Percentiles rank a stretch among this genome's conserved stretches.
Conservation (phyloP, 2,888 invertebrate species). For the Calameuta idolon region DNA sequence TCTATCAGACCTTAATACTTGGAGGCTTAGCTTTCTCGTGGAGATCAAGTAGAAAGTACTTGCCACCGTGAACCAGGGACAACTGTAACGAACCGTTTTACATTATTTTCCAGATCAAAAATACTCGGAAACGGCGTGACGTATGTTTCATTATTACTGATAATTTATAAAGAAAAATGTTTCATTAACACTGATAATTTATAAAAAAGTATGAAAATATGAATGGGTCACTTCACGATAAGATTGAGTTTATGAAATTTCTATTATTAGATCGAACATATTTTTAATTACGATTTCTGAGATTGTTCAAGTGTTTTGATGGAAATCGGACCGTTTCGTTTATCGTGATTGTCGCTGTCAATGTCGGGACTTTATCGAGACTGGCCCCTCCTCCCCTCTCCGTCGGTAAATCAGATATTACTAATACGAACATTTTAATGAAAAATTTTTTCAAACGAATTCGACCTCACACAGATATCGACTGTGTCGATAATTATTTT, state of each 20-base stretch:
- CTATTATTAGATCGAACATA: not conserved
- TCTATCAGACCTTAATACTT: not conserved
- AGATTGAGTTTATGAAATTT: not conserved
- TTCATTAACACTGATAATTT: not conserved
- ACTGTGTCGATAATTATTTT: not conserved
- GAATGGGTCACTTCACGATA: not conserved
- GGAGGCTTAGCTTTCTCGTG: not conserved
- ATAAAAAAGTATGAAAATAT: not conserved
- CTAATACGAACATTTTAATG: not conserved
- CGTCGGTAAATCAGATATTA: not conserved
- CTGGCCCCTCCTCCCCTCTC: not conserved
- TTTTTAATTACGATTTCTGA: not conserved
- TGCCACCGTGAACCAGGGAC: no score
- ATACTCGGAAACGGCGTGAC: not conserved
- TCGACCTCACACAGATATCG: not conserved
- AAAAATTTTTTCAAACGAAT: not conserved
- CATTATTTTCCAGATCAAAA: not conserved
- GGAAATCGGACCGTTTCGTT: not conserved
- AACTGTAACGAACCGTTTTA: no score
- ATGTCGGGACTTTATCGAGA: not conserved
- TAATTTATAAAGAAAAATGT: not conserved
- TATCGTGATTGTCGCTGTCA: not conserved
- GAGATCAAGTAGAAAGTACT: not conserved
- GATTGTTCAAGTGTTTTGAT: not conserved
- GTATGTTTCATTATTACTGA: not conserved